phyloP scores from a whole-genome alignment of 1,140 invertebrate species.

The Agrypnia vestita region DNA sequence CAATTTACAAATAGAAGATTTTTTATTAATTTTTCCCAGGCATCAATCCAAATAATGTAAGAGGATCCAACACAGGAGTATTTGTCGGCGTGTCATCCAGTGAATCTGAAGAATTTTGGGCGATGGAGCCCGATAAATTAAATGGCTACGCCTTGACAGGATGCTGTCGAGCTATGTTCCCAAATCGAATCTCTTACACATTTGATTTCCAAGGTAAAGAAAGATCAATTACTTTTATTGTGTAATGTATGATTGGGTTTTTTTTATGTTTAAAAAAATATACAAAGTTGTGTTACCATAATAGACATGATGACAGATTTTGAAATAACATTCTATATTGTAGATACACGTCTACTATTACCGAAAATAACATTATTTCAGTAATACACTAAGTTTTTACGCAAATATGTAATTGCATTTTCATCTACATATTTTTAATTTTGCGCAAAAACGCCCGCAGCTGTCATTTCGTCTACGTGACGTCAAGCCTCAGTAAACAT shows the following conservation, averaged over 20 bases:
- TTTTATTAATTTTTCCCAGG: constrained; percentile 68
- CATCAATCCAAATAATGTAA: constrained; percentile 85
- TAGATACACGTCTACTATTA: too few relatives aligned
- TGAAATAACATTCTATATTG: too few relatives aligned
- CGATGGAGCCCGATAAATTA: constrained; percentile 80
- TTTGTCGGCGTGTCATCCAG: constrained; percentile 91
- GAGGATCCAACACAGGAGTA: constrained; percentile 90
- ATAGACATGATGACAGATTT: too few relatives aligned
- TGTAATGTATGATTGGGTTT: too few relatives aligned
- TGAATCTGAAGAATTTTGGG: constrained; percentile 90
- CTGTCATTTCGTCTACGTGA: too few relatives aligned
- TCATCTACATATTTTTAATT: too few relatives aligned
- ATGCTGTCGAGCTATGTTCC: constrained; percentile 95
- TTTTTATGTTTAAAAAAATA: not conserved
- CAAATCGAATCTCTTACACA: constrained; percentile 95
- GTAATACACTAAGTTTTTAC: too few relatives aligned
- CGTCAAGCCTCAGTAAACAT: too few relatives aligned
- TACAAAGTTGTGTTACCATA: not conserved
- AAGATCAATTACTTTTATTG: not conserved
- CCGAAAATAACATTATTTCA: too few relatives aligned
- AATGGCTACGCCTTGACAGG: constrained; percentile 96
- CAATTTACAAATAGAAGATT: not conserved
- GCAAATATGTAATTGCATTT: too few relatives aligned
- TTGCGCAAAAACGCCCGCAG: too few relatives aligned
- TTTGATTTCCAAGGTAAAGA: constrained; percentile 86